Percentiles rank a stretch among this genome's conserved stretches.
These are phyloP conservation scores for Podocnemis expansa DNA, from an alignment of 2,113 vertebrate species.

Conservation along the genomic window DNA sequence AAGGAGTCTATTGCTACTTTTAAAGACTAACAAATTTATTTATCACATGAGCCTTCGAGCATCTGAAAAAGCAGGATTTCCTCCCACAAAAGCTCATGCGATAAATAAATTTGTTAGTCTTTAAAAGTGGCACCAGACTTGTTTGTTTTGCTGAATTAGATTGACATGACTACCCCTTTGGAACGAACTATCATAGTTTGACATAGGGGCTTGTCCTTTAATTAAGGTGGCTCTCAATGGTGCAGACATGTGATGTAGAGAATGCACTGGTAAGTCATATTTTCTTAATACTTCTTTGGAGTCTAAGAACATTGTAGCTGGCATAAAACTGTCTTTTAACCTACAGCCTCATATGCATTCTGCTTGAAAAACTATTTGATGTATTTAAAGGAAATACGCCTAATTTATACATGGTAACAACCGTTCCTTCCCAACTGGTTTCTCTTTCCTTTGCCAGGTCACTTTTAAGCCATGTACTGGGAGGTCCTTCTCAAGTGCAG, in stretches of 20 bases:
- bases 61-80: no score
- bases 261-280: neutral
- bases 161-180: no score
- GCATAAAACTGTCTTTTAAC: neutral
- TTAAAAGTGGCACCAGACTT: no score
- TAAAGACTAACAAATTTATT: no score
- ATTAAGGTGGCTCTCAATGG: neutral
- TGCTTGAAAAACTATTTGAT: conserved; percentile 1
- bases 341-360: neutral
- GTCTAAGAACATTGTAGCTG: conserved; percentile 4
- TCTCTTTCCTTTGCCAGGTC: neutral
- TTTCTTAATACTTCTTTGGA: neutral
- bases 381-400: conserved; percentile 2
- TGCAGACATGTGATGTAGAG: neutral
- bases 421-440: neutral
- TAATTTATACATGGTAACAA: neutral
- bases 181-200: neutral
- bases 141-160: no score
- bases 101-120: no score
- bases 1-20: no score
- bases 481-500: conserved; percentile 22
- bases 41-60: no score
- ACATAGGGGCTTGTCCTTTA: neutral
- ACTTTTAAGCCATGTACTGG: neutral
- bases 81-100: no score